These are phyloP conservation scores for Heteromurus nitidus DNA, from an alignment of 2,888 invertebrate species.

Conservation along the genomic window DNA sequence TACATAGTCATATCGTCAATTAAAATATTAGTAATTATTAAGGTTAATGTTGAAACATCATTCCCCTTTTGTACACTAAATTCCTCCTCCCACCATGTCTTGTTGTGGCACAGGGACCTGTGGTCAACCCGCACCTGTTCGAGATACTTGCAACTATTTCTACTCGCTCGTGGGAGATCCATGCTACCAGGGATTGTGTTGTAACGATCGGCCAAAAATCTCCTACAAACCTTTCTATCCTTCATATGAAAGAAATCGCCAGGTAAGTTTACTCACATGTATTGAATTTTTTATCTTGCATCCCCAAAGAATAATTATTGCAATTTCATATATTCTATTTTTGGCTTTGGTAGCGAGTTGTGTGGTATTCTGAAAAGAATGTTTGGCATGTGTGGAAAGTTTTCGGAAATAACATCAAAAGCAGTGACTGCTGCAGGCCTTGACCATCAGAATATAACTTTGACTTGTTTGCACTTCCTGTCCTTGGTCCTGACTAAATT, in stretches of 20 bases:
- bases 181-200: slow-evolving; percentile 71
- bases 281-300: background rate
- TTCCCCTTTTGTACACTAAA: too few species aligned
- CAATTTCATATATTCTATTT: background rate
- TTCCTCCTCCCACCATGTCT: background rate
- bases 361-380: slow-evolving; percentile 49
- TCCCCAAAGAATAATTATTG: background rate
- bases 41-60: too few species aligned
- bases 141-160: slow-evolving; percentile 42
- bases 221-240: slow-evolving; percentile 66
- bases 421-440: slow-evolving; percentile 40
- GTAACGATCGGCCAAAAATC: slow-evolving; percentile 64
- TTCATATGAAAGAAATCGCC: slow-evolving; percentile 50
- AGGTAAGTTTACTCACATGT: slow-evolving; percentile 1
- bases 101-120: background rate
- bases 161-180: slow-evolving; percentile 65
- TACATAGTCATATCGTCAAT: too few species aligned
- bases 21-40: too few species aligned
- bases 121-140: background rate
- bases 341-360: slow-evolving; percentile 25
- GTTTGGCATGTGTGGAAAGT: slow-evolving; percentile 60
- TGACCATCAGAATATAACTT: background rate
- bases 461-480: background rate
- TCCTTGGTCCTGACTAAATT: background rate
- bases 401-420: slow-evolving; percentile 29